Evolutionary conservation across 2,797 vertebrate species (phyloP).

Genomic region (Falco berigora): DNA sequence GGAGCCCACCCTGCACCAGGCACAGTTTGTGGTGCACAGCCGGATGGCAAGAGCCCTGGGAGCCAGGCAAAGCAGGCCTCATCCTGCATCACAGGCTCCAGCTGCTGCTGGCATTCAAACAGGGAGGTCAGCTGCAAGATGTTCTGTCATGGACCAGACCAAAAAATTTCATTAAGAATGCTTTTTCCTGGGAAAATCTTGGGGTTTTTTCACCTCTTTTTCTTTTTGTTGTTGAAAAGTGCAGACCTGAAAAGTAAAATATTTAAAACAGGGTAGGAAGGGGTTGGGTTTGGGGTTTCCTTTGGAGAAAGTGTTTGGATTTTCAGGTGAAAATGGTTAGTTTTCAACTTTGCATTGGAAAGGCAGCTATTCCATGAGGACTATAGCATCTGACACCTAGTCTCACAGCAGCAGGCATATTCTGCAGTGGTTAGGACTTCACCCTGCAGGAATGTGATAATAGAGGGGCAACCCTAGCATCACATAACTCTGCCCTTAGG

Average conservation of each 20-base stretch:
- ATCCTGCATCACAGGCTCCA: not conserved
- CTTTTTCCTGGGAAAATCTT: not conserved
- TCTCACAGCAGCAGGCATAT: not conserved
- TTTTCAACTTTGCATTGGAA: not conserved
- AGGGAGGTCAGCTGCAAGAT: not conserved
- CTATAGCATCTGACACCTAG: fast-evolving
- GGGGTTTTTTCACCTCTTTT: not conserved
- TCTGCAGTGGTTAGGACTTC: not conserved
- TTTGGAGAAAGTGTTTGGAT: not conserved
- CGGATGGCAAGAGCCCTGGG: not conserved
- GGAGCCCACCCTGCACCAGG: not conserved
- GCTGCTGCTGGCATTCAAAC: not conserved
- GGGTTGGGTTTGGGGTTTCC: not conserved
- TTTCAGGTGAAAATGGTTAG: not conserved
- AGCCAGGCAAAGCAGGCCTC: not conserved
- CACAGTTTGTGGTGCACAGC: not conserved
- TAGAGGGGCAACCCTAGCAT: not conserved
- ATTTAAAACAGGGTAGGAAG: not conserved
- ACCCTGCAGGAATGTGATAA: not conserved
- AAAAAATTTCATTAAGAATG: not conserved
- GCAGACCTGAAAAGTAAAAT: not conserved
- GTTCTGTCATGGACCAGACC: not conserved
- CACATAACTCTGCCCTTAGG: not conserved
- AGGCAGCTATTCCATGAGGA: not conserved
- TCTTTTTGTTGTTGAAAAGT: not conserved